phyloP scores from a whole-genome alignment of 2,797 vertebrate species.

The Notoglanidium macrostoma region DNA sequence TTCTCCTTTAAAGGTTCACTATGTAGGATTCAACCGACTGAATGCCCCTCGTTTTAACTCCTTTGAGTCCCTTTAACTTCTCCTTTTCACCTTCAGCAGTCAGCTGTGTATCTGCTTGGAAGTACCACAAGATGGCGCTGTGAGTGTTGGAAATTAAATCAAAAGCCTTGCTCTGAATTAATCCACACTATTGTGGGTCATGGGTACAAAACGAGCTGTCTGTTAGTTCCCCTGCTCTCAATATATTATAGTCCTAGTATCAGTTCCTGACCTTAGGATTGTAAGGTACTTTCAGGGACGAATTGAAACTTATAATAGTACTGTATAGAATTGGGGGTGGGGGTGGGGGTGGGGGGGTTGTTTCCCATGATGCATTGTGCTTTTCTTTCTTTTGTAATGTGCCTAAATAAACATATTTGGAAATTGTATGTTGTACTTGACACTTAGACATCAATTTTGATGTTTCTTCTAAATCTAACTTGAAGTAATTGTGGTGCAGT shows the following conservation, averaged over 20 bases:
- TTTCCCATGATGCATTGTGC: not conserved
- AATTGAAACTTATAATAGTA: not conserved
- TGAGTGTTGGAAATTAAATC: not conserved
- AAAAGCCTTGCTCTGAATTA: not conserved
- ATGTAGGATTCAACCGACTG: too few relatives aligned
- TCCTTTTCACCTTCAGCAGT: not conserved
- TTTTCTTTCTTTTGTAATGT: not conserved
- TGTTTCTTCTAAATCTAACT: not conserved
- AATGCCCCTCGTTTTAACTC: too few relatives aligned
- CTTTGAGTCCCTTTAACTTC: not conserved
- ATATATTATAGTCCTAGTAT: not conserved
- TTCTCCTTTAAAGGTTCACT: too few relatives aligned
- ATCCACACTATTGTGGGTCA: not conserved
- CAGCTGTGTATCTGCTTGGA: not conserved
- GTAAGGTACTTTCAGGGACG: not conserved
- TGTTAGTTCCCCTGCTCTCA: not conserved
- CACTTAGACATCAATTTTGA: not conserved
- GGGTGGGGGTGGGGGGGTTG: too few relatives aligned
- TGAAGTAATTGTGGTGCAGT: not conserved
- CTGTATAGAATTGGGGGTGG: not conserved
- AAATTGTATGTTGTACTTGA: not conserved
- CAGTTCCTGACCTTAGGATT: not conserved
- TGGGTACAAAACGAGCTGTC: not conserved
- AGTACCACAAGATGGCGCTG: constrained; percentile 37
- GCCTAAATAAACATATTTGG: not conserved